Evolutionary conservation across 2,113 vertebrate species (phyloP), one percentile per base, ranked within the genome.

Genomic region (Okapia johnstoni): DNA sequence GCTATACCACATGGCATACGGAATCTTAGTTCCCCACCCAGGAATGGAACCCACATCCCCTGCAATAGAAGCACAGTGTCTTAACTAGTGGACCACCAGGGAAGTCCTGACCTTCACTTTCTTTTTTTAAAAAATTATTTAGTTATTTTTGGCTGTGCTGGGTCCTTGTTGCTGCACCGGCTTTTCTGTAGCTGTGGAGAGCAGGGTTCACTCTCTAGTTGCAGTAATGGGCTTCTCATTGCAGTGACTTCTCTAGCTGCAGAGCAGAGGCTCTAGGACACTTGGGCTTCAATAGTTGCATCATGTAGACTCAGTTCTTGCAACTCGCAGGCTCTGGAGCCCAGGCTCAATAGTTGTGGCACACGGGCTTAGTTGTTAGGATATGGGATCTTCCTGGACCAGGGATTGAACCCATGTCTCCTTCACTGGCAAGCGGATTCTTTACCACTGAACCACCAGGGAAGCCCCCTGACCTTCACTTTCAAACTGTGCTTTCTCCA

Each of bases 201-300:
- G 66, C 66, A 6, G 21, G 19, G 66, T 12, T 6, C 25, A 25
- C 5, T 73, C 36, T 73, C 3, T 13, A 36, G 66, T 12, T 25
- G 11, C 21, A 0, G 14, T 25, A 36, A 70, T 0, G 4, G 63
- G 63, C 4, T 43, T 25, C 11, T 3, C 66, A 43, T 30, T 12
- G 3, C 36, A 13, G 21, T 40, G 36, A 40, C 36, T 25, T 13
- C 36, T 40, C 36, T 73, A 21, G 9, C 63, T 25, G 36, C 36
- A 13, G 21, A 73, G 66, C 66, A 40, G 36, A 73, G n/a, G 63
- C 21, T 73, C 66, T 25, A 40, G 66, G 19, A 40, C n/a, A 23
- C 66, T 40, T 1, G 0, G 66, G 36, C 19, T 23, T 70, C n/a
- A 40, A 2, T 43, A 40, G 11, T 7, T 25, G 11, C 21, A 40